A percentile compares a stretch with the other conserved stretches of the same genome.
phyloP scores from a whole-genome alignment of 2,113 vertebrate species.

The Cairina moschata region DNA sequence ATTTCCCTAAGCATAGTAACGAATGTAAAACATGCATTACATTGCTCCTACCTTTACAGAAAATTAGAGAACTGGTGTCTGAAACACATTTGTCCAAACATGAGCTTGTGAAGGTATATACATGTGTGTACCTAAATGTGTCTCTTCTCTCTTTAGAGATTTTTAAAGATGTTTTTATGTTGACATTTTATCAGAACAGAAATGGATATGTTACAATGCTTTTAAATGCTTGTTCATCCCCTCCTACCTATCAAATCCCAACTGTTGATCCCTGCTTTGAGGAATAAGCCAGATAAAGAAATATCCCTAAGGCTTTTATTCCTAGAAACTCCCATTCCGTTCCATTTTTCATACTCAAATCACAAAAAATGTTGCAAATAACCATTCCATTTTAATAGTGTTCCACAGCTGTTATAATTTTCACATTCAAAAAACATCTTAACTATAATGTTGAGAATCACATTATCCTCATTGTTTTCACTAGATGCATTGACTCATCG shows the following conservation, averaged over 20 bases:
- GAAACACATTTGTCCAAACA: background rate
- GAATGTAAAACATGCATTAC: background rate
- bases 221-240: background rate
- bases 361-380: background rate
- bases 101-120: background rate
- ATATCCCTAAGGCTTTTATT: background rate
- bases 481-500: background rate
- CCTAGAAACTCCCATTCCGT: background rate
- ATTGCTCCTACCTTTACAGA: background rate
- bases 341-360: background rate
- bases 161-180: background rate
- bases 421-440: background rate
- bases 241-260: background rate
- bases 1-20: background rate
- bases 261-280: background rate
- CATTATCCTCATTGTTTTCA: conserved; percentile 12
- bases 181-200: background rate
- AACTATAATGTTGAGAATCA: background rate
- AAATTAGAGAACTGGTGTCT: background rate
- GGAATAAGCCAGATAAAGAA: background rate
- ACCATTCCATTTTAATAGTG: fast-evolving
- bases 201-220: background rate
- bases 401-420: background rate
- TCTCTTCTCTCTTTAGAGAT: background rate
- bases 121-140: background rate